A percentile compares a stretch with the other conserved stretches of the same genome.
Conservation (phyloP, 2,113 vertebrate genomes). For the Natator depressus region DNA sequence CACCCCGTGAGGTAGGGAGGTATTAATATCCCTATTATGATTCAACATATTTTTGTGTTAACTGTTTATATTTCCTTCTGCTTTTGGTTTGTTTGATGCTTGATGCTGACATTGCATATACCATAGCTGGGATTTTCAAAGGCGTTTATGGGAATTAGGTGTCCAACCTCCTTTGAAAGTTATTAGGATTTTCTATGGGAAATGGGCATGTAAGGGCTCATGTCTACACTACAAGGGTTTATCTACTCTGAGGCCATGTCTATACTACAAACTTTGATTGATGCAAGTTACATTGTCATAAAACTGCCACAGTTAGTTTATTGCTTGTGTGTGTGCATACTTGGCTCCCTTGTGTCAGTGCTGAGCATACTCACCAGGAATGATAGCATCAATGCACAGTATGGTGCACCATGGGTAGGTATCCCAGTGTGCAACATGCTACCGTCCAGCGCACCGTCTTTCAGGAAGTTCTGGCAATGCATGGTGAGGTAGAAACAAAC, state of each 20-base stretch:
- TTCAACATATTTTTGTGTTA: not conserved
- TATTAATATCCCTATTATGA: not conserved
- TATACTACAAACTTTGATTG: not conserved
- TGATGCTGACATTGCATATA: not conserved
- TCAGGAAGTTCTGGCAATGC: not conserved
- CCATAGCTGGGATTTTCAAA: slow-evolving; percentile 8
- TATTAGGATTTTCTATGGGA: not conserved
- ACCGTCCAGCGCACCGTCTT: not conserved
- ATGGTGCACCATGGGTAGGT: not conserved
- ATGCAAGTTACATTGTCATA: not conserved
- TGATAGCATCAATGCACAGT: not conserved
- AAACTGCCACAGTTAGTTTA: not conserved
- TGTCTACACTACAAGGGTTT: not conserved
- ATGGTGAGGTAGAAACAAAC: not conserved
- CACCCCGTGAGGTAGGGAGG: not conserved
- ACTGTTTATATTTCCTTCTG: not conserved
- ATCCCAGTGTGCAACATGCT: not conserved
- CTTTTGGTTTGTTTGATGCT: not conserved
- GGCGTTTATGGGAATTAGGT: not conserved
- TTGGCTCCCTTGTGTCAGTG: not conserved
- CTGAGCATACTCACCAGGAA: not conserved
- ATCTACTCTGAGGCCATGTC: not conserved
- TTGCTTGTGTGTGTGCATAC: not conserved
- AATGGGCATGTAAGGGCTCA: not conserved
- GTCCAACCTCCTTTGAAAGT: not conserved